Evolutionary conservation across 1,140 invertebrate species (phyloP), one percentile per base, ranked within the genome.

Genomic region (Trachelipus rathkii): DNA sequence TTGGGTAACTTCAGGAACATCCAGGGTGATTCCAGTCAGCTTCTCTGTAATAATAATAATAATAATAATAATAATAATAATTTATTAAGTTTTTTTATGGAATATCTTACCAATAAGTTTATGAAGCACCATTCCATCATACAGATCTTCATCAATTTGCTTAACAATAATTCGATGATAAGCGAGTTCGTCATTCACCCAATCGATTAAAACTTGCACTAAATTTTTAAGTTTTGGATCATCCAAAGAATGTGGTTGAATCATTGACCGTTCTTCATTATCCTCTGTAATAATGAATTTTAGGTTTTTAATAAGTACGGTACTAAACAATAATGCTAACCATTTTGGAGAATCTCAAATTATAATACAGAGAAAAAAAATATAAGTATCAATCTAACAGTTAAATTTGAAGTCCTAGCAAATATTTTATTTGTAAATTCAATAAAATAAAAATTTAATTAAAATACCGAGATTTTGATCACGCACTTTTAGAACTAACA

Each of bases 141-240:
- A 99, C 73, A 99, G 86, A 88, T 99, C 97, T 86, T 99, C 96
- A 76, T 95, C 93, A 60, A 99, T 91, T 83, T 96, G 91, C 85
- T 98, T 96, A 0, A 99, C 96, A 83, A 99, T 98, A 75, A 99
- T 99, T 83, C 97, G 88, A 81, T 99, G 94, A 81, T 92, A 89
- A 0, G 96, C 96, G n/a, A 99, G 85, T 85, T 97, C 97, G 87
- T 99, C 95, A 85, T 99, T 99, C 46, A 99, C 95, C 97, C 96
- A 99, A 81, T 98, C 95, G 78, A 97, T 92, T n/a, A 99, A 86
- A 69, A 98, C 91, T 82, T 88, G 87, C 79, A 95, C 91, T 8
- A 99, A 86, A 82, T 97, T 93, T 77, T 91, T 89, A 0, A 99
- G 88, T 85, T 95, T 92, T 0, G 93, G 90, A 85, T 97, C 93